Evolutionary conservation across 1,140 invertebrate species (phyloP), one percentile per base, ranked within the genome.

Genomic region (Sycobia sp.): DNA sequence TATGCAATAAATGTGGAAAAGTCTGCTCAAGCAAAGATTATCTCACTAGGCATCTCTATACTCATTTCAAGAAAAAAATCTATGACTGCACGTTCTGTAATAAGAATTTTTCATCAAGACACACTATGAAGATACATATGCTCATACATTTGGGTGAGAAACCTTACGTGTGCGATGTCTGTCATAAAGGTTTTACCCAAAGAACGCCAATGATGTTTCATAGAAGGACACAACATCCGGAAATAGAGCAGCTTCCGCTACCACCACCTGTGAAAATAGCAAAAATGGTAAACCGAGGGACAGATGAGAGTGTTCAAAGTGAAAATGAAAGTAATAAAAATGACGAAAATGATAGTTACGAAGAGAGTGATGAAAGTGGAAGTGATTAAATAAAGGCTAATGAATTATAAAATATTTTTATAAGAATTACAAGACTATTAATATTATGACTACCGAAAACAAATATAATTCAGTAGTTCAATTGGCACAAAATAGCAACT

Each of bases 41-140:
- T 62, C 78, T 84, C 69, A 78, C 85, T 23, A 86, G 84, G 2
- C 90, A 91, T 66, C 87, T 86, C 0, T 84, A 84, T 1, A 23
- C 9, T 10, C 49, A 51, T 18, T 10, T 16, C 16, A 13, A 20
- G 57, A 87, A 89, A 67, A 88, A 88, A 66, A 87, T 88, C 0
- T 90, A 87, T 71, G 68, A 85, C 3, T 88, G 87, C 69, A 75
- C 81, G 3, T 70, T 82, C 9, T 88, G 87, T 64, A 84, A 84
- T 4, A 87, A 86, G 69, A 81, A 80, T 0, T 90, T 89, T 67
- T 81, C 77, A 0, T 78, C 78, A 54, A 69, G 78, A 5, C 81
- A 78, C 67, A 79, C 72, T 1, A 73, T 84, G 49, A 80, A 78
- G 39, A 74, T 80, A 18, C 84, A 85, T 57, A 62, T 82, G 16